phyloP scores from a whole-genome alignment of 2,113 vertebrate genomes.

The Pterocles gutturalis region DNA sequence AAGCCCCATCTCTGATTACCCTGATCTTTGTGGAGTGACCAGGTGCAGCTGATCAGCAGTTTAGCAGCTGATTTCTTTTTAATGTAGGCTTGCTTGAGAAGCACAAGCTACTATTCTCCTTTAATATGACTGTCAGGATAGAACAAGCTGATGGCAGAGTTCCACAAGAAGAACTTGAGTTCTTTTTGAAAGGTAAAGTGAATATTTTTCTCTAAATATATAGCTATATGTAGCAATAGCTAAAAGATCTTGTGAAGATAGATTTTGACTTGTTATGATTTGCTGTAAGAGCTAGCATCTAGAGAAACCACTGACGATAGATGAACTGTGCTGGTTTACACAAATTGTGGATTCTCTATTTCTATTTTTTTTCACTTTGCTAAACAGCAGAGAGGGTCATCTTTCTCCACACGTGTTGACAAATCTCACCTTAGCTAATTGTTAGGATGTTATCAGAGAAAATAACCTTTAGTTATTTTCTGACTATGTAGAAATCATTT shows the following conservation, averaged over 20 bases:
- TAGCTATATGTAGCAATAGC: not conserved
- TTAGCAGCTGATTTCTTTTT: not conserved
- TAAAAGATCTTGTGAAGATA: not conserved
- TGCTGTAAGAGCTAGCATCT: not conserved
- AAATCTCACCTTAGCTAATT: not conserved
- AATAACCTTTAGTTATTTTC: not conserved
- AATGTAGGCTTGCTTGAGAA: constrained; percentile 90
- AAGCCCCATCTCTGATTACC: not conserved
- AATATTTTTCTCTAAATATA: not conserved
- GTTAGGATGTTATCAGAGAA: not conserved
- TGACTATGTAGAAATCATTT: not conserved
- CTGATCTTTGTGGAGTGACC: not conserved
- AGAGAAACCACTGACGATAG: not conserved
- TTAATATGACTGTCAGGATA: constrained; percentile 94
- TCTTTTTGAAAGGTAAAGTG: constrained; percentile 92
- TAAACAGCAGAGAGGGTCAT: not conserved
- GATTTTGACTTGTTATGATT: not conserved
- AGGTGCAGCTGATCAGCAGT: not conserved
- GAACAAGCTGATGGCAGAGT: constrained; percentile 88
- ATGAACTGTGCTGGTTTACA: not conserved
- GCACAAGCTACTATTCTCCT: constrained; percentile 95
- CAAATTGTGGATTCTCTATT: not conserved
- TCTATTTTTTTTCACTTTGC: not conserved
- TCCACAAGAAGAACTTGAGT: constrained; percentile 93
- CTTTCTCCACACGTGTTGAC: not conserved